phyloP scores from a whole-genome alignment of 1,140 invertebrate genomes.

The Leptonema lineaticorne region DNA sequence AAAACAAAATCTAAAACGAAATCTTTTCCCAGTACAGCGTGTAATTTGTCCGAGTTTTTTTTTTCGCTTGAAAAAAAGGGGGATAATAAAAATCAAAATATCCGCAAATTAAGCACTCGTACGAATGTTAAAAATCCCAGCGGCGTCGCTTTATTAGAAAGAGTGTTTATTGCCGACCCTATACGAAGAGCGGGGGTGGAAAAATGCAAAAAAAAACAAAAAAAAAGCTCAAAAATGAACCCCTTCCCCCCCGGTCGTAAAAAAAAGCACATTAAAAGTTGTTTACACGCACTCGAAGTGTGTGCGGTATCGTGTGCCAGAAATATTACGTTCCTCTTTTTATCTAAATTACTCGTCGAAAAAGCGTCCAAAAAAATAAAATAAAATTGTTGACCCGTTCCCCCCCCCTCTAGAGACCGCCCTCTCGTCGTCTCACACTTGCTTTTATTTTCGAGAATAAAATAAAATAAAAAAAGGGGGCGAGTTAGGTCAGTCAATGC shows the following conservation, averaged over 20 bases:
- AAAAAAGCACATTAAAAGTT: constrained; percentile 24
- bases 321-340: constrained; percentile 33
- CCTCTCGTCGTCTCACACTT: too few relatives aligned
- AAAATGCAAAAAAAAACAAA: neutral
- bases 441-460: too few relatives aligned
- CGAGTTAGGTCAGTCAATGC: constrained; percentile 16
- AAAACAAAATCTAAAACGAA: too few relatives aligned
- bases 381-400: too few relatives aligned
- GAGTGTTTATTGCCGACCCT: constrained; percentile 15
- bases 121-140: constrained; percentile 9
- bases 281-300: constrained; percentile 25
- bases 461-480: constrained; percentile 14
- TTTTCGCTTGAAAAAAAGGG: neutral
- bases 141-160: constrained; percentile 12
- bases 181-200: too few relatives aligned
- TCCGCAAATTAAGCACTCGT: constrained; percentile 15
- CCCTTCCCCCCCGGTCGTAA: neutral
- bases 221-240: too few relatives aligned
- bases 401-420: too few relatives aligned
- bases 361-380: neutral
- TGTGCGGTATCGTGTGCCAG: constrained; percentile 23
- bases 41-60: too few relatives aligned
- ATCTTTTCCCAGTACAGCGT: too few relatives aligned
- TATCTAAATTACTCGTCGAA: constrained; percentile 30
- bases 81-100: constrained; percentile 10